These are phyloP conservation scores for Martes martes DNA, from an alignment of 2,113 vertebrate genomes.

Conservation along the genomic window DNA sequence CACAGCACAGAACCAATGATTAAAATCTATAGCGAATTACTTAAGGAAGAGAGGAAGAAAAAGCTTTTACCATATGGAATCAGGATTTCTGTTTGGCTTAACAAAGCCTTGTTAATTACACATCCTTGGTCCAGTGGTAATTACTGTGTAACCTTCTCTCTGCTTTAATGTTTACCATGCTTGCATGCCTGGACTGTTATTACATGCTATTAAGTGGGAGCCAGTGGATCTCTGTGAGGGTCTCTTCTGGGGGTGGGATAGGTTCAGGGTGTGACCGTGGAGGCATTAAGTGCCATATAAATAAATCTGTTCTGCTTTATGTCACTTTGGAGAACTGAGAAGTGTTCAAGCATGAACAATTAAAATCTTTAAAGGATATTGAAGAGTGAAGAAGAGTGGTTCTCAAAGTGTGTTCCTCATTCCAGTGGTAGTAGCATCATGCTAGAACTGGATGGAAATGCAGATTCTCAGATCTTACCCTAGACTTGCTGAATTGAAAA, in stretches of 20 bases:
- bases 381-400: background rate
- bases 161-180: conserved; percentile 39
- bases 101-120: conserved; percentile 75
- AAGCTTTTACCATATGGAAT: conserved; percentile 52
- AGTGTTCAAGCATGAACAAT: background rate
- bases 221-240: background rate
- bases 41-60: conserved; percentile 35
- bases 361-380: background rate
- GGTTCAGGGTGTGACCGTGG: background rate
- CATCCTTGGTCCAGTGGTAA: conserved; percentile 47
- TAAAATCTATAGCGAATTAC: conserved; percentile 62
- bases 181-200: conserved; percentile 38
- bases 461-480: background rate
- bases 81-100: conserved; percentile 78
- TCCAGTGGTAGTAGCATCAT: background rate
- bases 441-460: background rate
- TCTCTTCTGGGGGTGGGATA: background rate
- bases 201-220: background rate
- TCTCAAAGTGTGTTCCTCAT: background rate
- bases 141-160: conserved; percentile 45
- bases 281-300: background rate
- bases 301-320: background rate
- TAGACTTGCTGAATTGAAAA: background rate
- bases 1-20: conserved; percentile 9
- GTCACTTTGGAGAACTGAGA: background rate